Evolutionary conservation across 2,888 invertebrate species (phyloP).

Genomic region (Eupeodes latifasciatus): DNA sequence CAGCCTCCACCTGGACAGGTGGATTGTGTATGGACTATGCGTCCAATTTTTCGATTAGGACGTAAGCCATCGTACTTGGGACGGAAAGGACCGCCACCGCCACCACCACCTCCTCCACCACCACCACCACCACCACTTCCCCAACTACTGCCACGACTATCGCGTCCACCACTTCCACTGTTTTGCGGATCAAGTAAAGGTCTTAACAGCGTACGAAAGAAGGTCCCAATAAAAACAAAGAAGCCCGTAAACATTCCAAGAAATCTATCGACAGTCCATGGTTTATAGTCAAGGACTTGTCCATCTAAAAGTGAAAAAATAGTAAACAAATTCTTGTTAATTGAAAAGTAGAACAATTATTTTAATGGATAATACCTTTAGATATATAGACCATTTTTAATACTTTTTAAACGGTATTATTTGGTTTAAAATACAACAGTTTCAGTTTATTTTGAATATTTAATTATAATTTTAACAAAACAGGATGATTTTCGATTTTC

Average conservation of each 20-base stretch:
- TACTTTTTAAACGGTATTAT: background rate
- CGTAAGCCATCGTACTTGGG: conserved; percentile 65
- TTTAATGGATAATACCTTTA: conserved; percentile 38
- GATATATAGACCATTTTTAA: conserved; percentile 56
- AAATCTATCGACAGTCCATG: conserved; percentile 61
- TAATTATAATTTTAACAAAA: background rate
- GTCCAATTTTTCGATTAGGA: conserved; percentile 55
- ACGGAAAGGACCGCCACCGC: conserved; percentile 44
- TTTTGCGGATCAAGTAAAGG: conserved; percentile 53
- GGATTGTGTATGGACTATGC: conserved; percentile 62
- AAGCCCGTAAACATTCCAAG: conserved; percentile 61
- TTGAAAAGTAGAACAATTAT: background rate
- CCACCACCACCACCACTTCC: conserved; percentile 36
- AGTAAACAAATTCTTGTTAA: background rate
- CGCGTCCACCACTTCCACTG: conserved; percentile 16
- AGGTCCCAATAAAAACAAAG: conserved; percentile 50
- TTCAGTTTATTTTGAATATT: background rate
- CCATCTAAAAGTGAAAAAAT: conserved; percentile 44
- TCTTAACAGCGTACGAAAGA: conserved; percentile 57
- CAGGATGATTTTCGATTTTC: background rate
- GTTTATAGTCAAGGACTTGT: conserved; percentile 43
- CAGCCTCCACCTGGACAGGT: conserved; percentile 71
- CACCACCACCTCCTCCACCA: conserved; percentile 41
- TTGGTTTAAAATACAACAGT: background rate
- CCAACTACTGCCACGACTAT: conserved; percentile 38